Evolutionary conservation across 2,888 invertebrate genomes (phyloP).

Genomic region (Drosophila yooni): DNA sequence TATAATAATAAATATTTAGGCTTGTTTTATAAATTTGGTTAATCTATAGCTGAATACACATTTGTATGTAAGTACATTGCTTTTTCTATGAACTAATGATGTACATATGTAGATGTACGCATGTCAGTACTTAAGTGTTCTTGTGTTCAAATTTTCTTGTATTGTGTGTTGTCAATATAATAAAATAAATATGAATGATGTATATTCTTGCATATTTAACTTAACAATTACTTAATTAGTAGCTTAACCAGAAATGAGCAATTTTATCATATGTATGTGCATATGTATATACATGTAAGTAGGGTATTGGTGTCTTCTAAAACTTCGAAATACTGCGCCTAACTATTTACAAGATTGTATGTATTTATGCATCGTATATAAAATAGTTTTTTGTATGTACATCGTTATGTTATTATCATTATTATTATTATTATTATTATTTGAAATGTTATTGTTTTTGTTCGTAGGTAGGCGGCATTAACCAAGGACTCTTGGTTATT

Average conservation of each 20-base stretch:
- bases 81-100: not conserved
- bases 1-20: constrained; percentile 6
- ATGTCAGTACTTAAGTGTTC: constrained; percentile 20
- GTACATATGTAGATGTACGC: constrained; percentile 10
- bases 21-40: constrained; percentile 14
- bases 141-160: constrained; percentile 2
- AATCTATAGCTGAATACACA: constrained; percentile 11
- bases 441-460: constrained; percentile 23
- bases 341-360: constrained; percentile 26
- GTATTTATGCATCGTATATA: constrained; percentile 9
- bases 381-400: constrained; percentile 19
- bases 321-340: constrained; percentile 16
- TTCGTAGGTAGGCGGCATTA: constrained; percentile 44
- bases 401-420: not conserved
- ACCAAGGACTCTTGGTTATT: constrained; percentile 13
- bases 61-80: not conserved
- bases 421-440: constrained; percentile 9
- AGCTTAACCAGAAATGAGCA: constrained; percentile 45
- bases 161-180: constrained; percentile 24
- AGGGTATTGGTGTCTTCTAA: constrained; percentile 12
- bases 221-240: constrained; percentile 2
- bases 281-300: not conserved
- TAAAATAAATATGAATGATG: constrained; percentile 20
- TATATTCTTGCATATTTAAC: constrained; percentile 1
- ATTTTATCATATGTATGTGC: constrained; percentile 16